Evolutionary conservation across 2,113 vertebrate species (phyloP).

Genomic region (Corythornis madagascariensis): DNA sequence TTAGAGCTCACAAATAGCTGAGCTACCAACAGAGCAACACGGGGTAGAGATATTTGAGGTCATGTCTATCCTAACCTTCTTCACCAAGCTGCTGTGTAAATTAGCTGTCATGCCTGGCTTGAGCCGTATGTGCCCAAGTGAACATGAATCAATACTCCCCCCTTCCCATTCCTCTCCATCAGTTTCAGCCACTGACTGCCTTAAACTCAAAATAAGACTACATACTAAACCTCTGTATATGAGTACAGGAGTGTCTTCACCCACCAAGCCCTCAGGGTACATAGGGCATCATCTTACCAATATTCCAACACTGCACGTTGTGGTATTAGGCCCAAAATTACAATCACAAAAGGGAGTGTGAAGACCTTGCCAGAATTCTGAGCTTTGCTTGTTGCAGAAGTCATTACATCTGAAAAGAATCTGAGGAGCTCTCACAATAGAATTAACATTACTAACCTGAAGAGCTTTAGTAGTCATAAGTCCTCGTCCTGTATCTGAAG

Average conservation of each 20-base stretch:
- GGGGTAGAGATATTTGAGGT: neutral
- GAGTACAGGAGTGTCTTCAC: neutral
- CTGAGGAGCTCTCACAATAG: neutral
- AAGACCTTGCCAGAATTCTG: neutral
- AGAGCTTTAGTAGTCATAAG: constrained; percentile 80
- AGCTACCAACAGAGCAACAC: neutral
- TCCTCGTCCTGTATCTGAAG: constrained; percentile 89
- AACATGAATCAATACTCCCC: neutral
- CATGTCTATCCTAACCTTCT: neutral
- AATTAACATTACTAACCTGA: constrained; percentile 72
- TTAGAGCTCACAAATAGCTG: neutral
- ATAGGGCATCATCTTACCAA: neutral
- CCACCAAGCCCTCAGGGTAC: neutral
- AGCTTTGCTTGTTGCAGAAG: neutral
- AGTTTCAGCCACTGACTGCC: neutral
- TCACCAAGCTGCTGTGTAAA: neutral
- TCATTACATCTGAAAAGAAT: neutral
- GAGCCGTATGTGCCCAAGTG: neutral
- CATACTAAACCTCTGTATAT: neutral
- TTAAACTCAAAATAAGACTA: neutral
- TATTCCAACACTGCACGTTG: neutral
- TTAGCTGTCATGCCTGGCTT: neutral
- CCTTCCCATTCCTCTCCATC: neutral
- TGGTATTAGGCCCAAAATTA: neutral
- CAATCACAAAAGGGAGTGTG: neutral